These are phyloP conservation scores for Macropus fuliginosus DNA, from an alignment of 2,797 vertebrate genomes.

Conservation along the genomic window DNA sequence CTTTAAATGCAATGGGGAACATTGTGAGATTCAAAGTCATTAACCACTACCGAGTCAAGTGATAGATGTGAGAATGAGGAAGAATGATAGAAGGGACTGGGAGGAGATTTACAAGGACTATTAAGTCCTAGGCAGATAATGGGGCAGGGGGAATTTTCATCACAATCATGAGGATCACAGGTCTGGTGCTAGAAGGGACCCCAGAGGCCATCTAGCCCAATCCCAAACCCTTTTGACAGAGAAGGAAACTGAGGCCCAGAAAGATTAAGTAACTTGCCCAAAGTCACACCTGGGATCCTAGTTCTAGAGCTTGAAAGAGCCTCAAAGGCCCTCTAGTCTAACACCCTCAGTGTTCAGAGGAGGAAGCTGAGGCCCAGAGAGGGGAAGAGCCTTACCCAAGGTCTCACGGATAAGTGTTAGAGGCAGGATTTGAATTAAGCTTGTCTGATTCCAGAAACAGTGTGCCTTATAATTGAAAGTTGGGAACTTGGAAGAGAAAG, in stretches of 20 bases:
- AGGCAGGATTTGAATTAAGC: not conserved
- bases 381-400: not conserved
- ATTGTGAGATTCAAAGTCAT: not conserved
- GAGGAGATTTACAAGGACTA: not conserved
- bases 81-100: not conserved
- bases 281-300: not conserved
- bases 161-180: not conserved
- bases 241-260: not conserved
- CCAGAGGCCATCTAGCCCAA: not conserved
- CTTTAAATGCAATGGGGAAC: not conserved
- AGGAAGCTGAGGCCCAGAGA: not conserved
- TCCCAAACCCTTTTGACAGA: not conserved
- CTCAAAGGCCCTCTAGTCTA: not conserved
- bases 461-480: not conserved
- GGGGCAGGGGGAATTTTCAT: not conserved
- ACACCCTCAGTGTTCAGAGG: not conserved
- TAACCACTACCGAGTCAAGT: not conserved
- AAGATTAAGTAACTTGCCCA: not conserved
- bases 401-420: not conserved
- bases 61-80: not conserved
- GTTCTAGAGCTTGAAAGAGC: not conserved
- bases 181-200: not conserved
- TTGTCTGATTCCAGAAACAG: not conserved
- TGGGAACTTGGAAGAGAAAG: not conserved
- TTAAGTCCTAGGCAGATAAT: not conserved